A percentile compares a stretch with the other conserved stretches of the same genome.
These are phyloP conservation scores for Clarias laeviceps DNA, from an alignment of 2,797 vertebrate genomes.

Conservation along the genomic window DNA sequence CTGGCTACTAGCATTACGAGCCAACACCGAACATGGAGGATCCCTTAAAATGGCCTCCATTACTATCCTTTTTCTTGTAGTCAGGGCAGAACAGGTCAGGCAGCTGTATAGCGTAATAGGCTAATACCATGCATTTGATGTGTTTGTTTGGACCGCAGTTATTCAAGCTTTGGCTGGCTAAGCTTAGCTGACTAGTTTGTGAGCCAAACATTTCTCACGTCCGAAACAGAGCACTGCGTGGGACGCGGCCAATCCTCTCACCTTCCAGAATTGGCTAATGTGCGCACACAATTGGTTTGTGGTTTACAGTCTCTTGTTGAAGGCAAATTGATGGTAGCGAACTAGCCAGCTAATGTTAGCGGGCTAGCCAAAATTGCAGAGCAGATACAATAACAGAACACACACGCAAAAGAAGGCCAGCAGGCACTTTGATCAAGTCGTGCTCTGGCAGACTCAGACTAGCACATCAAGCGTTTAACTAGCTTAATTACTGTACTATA, in stretches of 20 bases:
- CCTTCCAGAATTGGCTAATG: constrained; percentile 16
- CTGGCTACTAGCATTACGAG: background rate
- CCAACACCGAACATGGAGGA: background rate
- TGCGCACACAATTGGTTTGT: constrained; percentile 13
- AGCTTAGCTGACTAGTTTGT: background rate
- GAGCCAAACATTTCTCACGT: background rate
- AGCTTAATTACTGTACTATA: background rate
- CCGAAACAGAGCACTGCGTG: background rate
- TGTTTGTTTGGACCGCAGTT: background rate
- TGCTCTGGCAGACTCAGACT: background rate
- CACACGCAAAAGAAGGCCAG: background rate
- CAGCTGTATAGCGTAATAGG: background rate
- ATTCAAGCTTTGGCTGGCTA: background rate
- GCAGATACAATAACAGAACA: constrained; percentile 3
- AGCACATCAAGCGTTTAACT: background rate
- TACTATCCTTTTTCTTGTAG: background rate
- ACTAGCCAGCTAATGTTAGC: constrained; percentile 18
- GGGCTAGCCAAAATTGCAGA: background rate
- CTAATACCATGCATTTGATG: background rate
- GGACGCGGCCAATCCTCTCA: constrained; percentile 7
- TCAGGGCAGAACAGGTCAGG: background rate
- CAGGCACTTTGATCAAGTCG: background rate
- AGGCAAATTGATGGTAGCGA: background rate
- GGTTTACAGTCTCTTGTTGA: constrained; percentile 2
- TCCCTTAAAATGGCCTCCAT: background rate